Evolutionary conservation across 2,888 invertebrate species (phyloP), one percentile per base, ranked within the genome.

Genomic region (Agrilus mali): DNA sequence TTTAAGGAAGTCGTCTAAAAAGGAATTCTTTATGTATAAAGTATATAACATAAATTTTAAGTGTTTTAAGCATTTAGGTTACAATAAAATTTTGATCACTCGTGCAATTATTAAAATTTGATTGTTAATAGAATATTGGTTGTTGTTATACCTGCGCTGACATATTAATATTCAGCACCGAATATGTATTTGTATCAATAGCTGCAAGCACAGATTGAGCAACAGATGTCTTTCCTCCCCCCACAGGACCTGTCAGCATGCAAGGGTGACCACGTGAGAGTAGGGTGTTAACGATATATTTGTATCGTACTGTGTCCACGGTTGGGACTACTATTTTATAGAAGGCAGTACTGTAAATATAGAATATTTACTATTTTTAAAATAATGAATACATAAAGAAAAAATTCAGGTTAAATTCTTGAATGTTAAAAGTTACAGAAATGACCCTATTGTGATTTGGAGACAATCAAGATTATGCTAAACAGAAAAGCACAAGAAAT

Each of bases 271-370:
- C 79, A 6, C 74, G 68, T 32, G 65, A 63, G 42, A 90, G 62
- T 47, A 88, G 73, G 7, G 75, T 70, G 8, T 77, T 71, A 0
- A 86, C 78, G 4, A 92, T 67, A 55, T 75, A 78, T 59, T 86
- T 79, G 59, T 92, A 87, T 7, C 92, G 74, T n/a, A 88, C 73
- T 13, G 88, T 87, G 64, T 93, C 92, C 27, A 88, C 80, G 0
- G 90, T 92, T 0, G 92, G 92, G 2, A 92, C 88, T 47, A 83
- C 75, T 53, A 90, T 83, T 61, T 79, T 82, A 68, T 84, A 86
- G 69, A 88, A 92, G 1, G 88, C 86, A 5, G 69, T 58, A 27
- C 86, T 87, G 62, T 16, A 55, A 55, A 40, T 46, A 43, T 12
- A 27, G 7, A 20, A 20, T 20, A 17, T 17, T 4, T 3, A 17